Evolutionary conservation across 2,113 vertebrate genomes (phyloP).

Genomic region (Phoxinus phoxinus): DNA sequence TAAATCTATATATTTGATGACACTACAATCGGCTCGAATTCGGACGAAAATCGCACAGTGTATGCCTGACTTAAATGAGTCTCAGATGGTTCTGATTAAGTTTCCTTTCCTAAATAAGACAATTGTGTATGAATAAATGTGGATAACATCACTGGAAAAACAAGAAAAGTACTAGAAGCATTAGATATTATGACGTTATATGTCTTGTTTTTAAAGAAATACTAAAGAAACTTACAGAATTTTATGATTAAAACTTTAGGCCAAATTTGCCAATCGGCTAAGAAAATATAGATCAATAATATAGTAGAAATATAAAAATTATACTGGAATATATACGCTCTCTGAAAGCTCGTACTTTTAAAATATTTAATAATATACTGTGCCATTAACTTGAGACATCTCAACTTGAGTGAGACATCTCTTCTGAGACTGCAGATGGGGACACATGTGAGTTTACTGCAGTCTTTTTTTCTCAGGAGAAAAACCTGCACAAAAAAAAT

Average conservation of each 20-base stretch:
- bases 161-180: background rate
- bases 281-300: background rate
- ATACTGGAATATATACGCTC: background rate
- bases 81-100: background rate
- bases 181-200: background rate
- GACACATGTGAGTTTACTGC: background rate
- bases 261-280: background rate
- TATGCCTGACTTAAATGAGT: background rate
- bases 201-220: background rate
- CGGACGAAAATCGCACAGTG: too few relatives aligned
- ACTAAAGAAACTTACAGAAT: background rate
- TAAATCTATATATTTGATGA: too few relatives aligned
- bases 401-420: background rate
- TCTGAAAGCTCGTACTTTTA: background rate
- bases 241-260: background rate
- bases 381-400: background rate
- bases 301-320: background rate
- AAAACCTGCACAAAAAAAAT: background rate
- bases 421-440: background rate
- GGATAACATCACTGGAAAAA: background rate
- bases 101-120: background rate
- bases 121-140: background rate
- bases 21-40: too few relatives aligned
- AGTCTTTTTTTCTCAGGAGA: background rate
- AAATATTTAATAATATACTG: background rate